Percentiles rank a stretch among this genome's conserved stretches.
These are phyloP conservation scores for Nemopilema nomurai DNA, from an alignment of 30 jellyfish, hydroid and myxozoan species.

Conservation along the genomic window DNA sequence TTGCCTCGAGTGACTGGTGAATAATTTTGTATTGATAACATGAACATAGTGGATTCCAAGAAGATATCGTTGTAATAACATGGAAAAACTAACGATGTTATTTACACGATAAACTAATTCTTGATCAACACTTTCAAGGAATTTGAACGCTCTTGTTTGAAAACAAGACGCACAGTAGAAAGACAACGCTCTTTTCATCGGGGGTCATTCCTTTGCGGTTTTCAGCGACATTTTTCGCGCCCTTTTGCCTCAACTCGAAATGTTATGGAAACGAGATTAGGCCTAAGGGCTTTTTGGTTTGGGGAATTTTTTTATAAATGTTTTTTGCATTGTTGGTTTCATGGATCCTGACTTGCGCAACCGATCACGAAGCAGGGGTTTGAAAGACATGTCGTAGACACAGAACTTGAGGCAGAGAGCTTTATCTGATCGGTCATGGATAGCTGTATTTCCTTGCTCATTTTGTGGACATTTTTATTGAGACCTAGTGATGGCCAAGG, in stretches of 20 bases:
- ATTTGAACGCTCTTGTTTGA: too few relatives aligned
- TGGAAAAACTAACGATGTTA: too few relatives aligned
- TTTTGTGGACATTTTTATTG: not conserved
- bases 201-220: not conserved
- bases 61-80: too few relatives aligned
- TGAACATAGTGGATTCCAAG: too few relatives aligned
- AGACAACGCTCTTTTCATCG: too few relatives aligned
- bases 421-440: not conserved
- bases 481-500: not conserved
- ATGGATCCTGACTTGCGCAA: not conserved
- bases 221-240: not conserved
- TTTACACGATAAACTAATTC: too few relatives aligned
- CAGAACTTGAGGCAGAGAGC: not conserved
- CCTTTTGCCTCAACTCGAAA: not conserved
- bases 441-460: not conserved
- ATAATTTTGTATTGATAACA: too few relatives aligned
- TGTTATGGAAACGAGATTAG: not conserved
- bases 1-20: too few relatives aligned
- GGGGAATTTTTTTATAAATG: not conserved
- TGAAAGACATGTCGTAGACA: not conserved
- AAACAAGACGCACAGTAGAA: too few relatives aligned
- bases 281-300: not conserved
- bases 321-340: not conserved
- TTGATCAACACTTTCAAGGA: too few relatives aligned
- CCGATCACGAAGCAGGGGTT: not conserved